Percentiles rank a stretch among this genome's conserved stretches.
phyloP scores from a whole-genome alignment of 2,113 vertebrate genomes.

The Pseudorasbora parva region DNA sequence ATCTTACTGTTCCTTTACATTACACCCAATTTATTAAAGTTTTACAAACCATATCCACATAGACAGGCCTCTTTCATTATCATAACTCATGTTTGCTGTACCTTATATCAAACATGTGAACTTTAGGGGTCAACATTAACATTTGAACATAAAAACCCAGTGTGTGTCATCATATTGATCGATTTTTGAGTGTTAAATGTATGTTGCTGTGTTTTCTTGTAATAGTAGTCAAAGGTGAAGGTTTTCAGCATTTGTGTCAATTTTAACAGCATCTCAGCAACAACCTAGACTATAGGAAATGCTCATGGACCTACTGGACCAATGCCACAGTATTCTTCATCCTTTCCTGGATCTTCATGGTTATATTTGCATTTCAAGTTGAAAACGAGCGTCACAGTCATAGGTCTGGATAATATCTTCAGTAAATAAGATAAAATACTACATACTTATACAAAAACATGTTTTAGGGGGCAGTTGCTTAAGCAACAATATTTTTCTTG shows the following conservation, averaged over 20 bases:
- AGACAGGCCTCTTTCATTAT: neutral
- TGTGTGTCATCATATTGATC: neutral
- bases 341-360: neutral
- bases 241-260: neutral
- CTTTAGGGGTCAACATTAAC: neutral
- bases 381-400: neutral
- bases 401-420: neutral
- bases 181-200: neutral
- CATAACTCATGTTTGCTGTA: neutral
- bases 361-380: constrained; percentile 26
- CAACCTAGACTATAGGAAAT: neutral
- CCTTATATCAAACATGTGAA: neutral
- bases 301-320: neutral
- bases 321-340: neutral
- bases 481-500: neutral
- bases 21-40: neutral
- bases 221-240: neutral
- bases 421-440: constrained; percentile 1
- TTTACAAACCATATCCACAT: neutral
- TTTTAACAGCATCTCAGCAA: neutral
- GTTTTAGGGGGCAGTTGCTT: neutral
- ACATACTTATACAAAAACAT: neutral
- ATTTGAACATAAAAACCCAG: neutral
- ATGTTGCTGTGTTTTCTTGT: neutral
- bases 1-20: neutral